Evolutionary conservation across 2,113 vertebrate genomes (phyloP).

Genomic region (Melanostigma gelatinosum): DNA sequence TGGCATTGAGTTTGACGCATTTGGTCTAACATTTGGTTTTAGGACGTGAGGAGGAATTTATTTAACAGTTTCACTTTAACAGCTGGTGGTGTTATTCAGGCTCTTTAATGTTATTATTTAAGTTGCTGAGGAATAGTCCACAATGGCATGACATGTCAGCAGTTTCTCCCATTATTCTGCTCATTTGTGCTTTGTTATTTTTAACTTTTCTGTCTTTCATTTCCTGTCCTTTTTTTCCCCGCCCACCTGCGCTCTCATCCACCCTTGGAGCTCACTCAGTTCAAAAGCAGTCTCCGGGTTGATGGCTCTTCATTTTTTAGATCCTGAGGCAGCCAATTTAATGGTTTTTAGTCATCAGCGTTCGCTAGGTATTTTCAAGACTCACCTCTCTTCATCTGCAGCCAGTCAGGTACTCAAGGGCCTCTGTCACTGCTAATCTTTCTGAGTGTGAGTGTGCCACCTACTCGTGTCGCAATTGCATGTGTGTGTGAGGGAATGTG

Average conservation of each 20-base stretch:
- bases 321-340: slow-evolving; percentile 48
- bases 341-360: slow-evolving; percentile 61
- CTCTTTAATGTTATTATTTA: slow-evolving; percentile 13
- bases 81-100: slow-evolving; percentile 38
- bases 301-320: slow-evolving; percentile 40
- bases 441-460: slow-evolving; percentile 36
- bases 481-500: not conserved
- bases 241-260: slow-evolving; percentile 17
- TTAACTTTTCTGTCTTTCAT: not conserved
- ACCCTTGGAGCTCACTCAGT: not conserved
- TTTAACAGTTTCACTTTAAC: slow-evolving; percentile 32
- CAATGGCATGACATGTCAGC: slow-evolving; percentile 5
- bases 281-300: slow-evolving; percentile 34
- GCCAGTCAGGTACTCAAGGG: slow-evolving; percentile 49
- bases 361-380: slow-evolving; percentile 48
- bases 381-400: slow-evolving; percentile 58
- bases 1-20: not conserved
- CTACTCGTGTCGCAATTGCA: slow-evolving; percentile 33
- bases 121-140: slow-evolving; percentile 21
- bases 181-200: slow-evolving; percentile 19
- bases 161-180: slow-evolving; percentile 33
- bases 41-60: slow-evolving; percentile 47
- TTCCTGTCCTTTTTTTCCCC: not conserved
- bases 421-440: slow-evolving; percentile 41
- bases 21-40: slow-evolving; percentile 21